Evolutionary conservation across 1,140 invertebrate species (phyloP), one percentile per base, ranked within the genome.

Genomic region (Ditylenchus dipsaci): DNA sequence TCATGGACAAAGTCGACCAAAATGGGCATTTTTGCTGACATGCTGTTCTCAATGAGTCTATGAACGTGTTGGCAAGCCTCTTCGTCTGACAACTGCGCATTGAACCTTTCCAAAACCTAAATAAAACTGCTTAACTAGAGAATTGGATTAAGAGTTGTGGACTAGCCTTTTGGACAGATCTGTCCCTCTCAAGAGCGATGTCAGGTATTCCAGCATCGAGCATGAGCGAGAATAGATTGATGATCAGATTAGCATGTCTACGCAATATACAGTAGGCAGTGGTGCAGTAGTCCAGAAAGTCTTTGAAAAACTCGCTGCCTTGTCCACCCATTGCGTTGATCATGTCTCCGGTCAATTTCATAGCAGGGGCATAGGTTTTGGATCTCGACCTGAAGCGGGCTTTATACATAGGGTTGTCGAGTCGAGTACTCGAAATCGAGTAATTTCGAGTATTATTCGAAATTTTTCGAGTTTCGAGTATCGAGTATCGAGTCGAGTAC

Each of bases 321-420:
- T 91, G 88, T 0, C 95, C 95, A 5, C 95, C 95, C 95, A 99
- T 97, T 0, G 91, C 94, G 81, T 97, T 95, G 1, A 98, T 92
- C 95, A 99, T 98, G 87, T 98, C 95, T 82, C 91, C 92, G 82
- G 91, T 96, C 0, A 99, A 86, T 42, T 97, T 97, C 93, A 99
- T 98, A 3, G 95, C 93, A 9, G 95, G 93, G 95, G 95, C 80
- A 97, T 87, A 5, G 93, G 93, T 84, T 99, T 99, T 1, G 96
- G 95, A 86, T 99, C 96, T 64, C 95, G 87, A 7, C 95, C 95
- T 33, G 98, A 86, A 11, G n/a, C n/a, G n/a, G n/a, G n/a, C n/a
- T n/a, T n/a, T n/a, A n/a, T n/a, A n/a, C n/a, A n/a, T n/a, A n/a
- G n/a, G n/a, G n/a, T n/a, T n/a, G n/a, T n/a, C n/a, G n/a, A n/a